Conservation (phyloP, 2,797 vertebrate genomes). For the Pseudochirops cupreus region DNA sequence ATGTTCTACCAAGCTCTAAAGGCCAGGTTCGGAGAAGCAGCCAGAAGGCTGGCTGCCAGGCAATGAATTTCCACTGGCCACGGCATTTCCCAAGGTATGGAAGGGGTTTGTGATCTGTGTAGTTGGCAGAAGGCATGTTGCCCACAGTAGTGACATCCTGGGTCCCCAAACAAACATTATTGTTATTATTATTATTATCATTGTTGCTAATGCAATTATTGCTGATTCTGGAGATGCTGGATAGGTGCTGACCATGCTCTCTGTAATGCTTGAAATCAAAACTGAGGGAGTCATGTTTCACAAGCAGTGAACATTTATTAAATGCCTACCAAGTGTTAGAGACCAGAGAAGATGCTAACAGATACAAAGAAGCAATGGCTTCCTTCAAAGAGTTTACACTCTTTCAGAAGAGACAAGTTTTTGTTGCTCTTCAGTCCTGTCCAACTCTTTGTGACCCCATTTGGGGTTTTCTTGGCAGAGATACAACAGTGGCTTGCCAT, state of each 20-base stretch:
- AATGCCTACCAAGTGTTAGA: not conserved
- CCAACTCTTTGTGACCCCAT: too few relatives aligned
- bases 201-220: not conserved
- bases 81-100: not conserved
- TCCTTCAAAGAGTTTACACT: not conserved
- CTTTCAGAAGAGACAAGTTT: not conserved
- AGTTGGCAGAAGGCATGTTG: not conserved
- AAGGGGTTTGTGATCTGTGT: not conserved
- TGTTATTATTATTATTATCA: not conserved
- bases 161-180: not conserved
- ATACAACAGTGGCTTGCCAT: too few relatives aligned
- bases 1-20: not conserved
- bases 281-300: not conserved
- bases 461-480: too few relatives aligned
- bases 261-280: not conserved
- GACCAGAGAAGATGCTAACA: not conserved
- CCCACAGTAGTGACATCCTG: not conserved
- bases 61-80: not conserved
- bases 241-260: not conserved
- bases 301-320: not conserved
- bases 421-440: too few relatives aligned
- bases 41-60: not conserved
- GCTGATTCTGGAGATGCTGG: not conserved
- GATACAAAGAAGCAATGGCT: not conserved
- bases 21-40: not conserved